phyloP scores from a whole-genome alignment of 2,797 vertebrate genomes.

The Sebastes dallii region DNA sequence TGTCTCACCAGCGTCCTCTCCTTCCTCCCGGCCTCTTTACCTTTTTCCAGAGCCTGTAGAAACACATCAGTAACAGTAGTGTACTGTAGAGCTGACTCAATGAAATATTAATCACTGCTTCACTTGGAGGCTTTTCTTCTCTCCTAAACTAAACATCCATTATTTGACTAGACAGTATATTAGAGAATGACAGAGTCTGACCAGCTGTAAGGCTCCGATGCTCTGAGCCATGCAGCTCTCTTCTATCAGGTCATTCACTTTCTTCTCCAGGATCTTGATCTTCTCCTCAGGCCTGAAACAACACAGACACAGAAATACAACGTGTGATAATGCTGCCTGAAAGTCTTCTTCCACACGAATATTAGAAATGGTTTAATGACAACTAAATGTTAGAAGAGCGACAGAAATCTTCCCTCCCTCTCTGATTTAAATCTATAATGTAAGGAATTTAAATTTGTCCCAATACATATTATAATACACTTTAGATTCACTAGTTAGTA shows the following conservation, averaged over 20 bases:
- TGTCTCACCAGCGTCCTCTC: constrained; percentile 91
- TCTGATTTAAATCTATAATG: too few species aligned
- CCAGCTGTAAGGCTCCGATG: constrained; percentile 89
- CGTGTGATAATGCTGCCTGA: neutral
- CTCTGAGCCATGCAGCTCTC: constrained; percentile 96
- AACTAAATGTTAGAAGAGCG: neutral
- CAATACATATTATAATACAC: neutral
- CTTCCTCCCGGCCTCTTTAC: constrained; percentile 95
- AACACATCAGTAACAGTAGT: neutral
- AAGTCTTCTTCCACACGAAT: neutral
- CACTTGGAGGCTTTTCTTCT: neutral
- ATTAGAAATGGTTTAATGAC: neutral
- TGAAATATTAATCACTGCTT: neutral
- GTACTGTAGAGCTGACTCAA: neutral
- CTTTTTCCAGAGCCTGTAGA: constrained; percentile 93
- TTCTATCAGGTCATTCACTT: constrained; percentile 94
- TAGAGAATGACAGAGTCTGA: constrained; percentile 67
- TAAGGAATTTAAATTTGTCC: too few species aligned
- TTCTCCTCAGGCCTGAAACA: constrained; percentile 91
- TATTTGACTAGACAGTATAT: neutral
- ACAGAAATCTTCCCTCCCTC: too few species aligned
- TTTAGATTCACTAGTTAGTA: neutral
- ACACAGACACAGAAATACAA: neutral
- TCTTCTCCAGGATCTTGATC: constrained; percentile 94
- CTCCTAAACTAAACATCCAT: neutral